These are phyloP conservation scores for Myotis lucifugus DNA, from an alignment of 2,113 vertebrate genomes.

Conservation along the genomic window DNA sequence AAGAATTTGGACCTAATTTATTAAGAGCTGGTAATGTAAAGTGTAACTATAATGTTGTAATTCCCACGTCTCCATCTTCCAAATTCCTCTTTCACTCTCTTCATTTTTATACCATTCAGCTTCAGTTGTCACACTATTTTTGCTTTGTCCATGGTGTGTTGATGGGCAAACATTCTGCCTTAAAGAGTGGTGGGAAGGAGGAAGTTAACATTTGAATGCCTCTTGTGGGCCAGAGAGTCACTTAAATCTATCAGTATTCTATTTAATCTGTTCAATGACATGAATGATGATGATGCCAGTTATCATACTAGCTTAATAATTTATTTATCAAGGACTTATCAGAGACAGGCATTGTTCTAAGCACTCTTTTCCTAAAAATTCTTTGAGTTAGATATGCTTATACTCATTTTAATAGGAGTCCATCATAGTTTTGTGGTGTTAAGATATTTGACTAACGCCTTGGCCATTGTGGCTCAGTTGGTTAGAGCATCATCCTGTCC, in stretches of 20 bases:
- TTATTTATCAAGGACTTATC: background rate
- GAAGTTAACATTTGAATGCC: background rate
- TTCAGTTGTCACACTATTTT: background rate
- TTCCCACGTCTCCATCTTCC: background rate
- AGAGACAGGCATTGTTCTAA: background rate
- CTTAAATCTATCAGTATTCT: background rate
- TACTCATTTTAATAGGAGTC: background rate
- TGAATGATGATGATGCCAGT: background rate
- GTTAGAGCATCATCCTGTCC: background rate
- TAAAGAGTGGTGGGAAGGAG: background rate
- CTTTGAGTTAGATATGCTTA: background rate
- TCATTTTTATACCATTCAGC: background rate
- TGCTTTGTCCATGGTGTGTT: background rate
- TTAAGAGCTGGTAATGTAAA: background rate
- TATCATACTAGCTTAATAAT: background rate
- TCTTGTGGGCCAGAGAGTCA: background rate
- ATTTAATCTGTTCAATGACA: background rate
- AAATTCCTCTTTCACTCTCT: background rate
- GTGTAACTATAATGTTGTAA: background rate
- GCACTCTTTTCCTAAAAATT: background rate
- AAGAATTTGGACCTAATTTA: background rate
- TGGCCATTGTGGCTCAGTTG: background rate
- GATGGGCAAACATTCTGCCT: background rate
- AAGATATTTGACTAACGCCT: background rate
- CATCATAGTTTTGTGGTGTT: background rate